phyloP scores from a whole-genome alignment of 1,140 invertebrate genomes.

The Drosophila persimilis region DNA sequence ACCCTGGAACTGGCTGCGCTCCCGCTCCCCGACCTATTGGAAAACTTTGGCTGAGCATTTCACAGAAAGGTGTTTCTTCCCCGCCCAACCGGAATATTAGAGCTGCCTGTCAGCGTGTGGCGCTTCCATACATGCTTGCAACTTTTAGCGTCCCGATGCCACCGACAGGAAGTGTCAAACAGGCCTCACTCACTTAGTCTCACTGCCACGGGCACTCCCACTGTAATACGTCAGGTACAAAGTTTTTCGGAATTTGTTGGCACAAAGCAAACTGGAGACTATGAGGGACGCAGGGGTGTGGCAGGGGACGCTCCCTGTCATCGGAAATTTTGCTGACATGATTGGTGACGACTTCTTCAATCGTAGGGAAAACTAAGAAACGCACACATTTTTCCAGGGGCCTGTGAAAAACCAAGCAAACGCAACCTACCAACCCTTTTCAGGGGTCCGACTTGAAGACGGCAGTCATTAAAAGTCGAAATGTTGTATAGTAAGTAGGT shows the following conservation, averaged over 20 bases:
- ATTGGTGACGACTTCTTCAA: slow-evolving; percentile 34
- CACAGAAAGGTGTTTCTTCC: neutral
- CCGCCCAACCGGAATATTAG: slow-evolving; percentile 32
- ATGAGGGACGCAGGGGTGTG: neutral
- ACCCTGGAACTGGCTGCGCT: too few species aligned
- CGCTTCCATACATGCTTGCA: slow-evolving; percentile 26
- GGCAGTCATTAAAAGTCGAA: too few species aligned
- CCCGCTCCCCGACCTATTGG: neutral
- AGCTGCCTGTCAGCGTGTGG: slow-evolving; percentile 9
- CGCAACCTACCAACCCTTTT: too few species aligned
- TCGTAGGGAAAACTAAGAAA: slow-evolving; percentile 12
- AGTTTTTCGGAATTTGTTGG: slow-evolving; percentile 52
- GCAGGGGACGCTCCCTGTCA: slow-evolving; percentile 16
- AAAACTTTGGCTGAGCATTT: slow-evolving; percentile 24
- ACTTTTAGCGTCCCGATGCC: slow-evolving; percentile 16
- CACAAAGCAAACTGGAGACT: slow-evolving; percentile 11
- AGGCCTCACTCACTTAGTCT: slow-evolving; percentile 37
- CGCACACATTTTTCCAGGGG: neutral
- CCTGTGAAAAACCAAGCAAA: too few species aligned
- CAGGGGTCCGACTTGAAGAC: too few species aligned
- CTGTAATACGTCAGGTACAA: slow-evolving; percentile 5
- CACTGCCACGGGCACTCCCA: neutral
- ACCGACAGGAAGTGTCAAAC: slow-evolving; percentile 56
- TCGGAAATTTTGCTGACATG: slow-evolving; percentile 20
- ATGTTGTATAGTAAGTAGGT: too few species aligned